Evolutionary conservation across 2,888 invertebrate species (phyloP).

Genomic region (Catocala sponsa): DNA sequence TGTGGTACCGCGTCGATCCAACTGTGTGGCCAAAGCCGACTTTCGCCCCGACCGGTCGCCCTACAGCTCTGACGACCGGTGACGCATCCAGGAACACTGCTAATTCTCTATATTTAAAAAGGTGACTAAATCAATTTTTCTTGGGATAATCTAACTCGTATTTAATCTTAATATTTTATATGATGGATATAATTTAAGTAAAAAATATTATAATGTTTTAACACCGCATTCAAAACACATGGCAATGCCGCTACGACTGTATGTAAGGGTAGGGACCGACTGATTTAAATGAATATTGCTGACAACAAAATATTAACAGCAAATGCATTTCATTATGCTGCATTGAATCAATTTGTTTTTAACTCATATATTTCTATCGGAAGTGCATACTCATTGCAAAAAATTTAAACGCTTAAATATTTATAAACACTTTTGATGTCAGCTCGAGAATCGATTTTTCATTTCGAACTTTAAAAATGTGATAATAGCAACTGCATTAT

Average conservation of each 20-base stretch:
- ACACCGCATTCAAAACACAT: neutral
- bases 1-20: constrained; percentile 78
- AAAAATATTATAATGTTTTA: constrained; percentile 1
- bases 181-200: constrained; percentile 10
- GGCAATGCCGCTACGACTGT: neutral
- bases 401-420: constrained; percentile 55
- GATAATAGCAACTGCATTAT: constrained; percentile 42
- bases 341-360: constrained; percentile 30
- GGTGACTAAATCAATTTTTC: constrained; percentile 64
- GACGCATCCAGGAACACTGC: constrained; percentile 83
- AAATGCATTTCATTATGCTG: constrained; percentile 22
- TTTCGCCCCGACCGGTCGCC: constrained; percentile 88
- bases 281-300: constrained; percentile 25
- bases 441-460: constrained; percentile 35
- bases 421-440: constrained; percentile 36
- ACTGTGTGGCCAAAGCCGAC: constrained; percentile 81
- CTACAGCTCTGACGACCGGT: constrained; percentile 81
- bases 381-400: constrained; percentile 62
- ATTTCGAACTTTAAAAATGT: constrained; percentile 33
- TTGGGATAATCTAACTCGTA: constrained; percentile 33
- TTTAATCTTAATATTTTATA: constrained; percentile 2
- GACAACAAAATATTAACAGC: constrained; percentile 19
- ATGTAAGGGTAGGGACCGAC: constrained; percentile 17
- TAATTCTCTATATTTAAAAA: constrained; percentile 74
- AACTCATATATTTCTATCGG: constrained; percentile 40